Evolutionary conservation across 92 coral and sea anemone genomes (phyloP).

Genomic region (Porites cylindrica): DNA sequence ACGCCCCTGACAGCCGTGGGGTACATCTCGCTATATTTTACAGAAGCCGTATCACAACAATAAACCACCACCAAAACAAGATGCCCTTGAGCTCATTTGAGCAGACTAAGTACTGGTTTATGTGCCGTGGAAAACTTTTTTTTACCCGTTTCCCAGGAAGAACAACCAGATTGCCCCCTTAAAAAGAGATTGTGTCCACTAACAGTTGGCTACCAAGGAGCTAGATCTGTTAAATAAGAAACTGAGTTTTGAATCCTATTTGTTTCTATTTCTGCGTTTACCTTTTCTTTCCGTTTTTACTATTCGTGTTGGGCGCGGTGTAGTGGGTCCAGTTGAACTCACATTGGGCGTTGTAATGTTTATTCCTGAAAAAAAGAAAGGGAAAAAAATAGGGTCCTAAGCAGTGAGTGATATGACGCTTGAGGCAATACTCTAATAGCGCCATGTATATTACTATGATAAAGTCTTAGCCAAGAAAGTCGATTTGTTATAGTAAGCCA

Average conservation of each 20-base stretch:
- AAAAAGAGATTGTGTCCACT: too few relatives aligned
- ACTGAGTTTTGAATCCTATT: neutral
- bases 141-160: too few relatives aligned
- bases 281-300: constrained; percentile 63
- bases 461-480: neutral
- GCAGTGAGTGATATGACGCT: neutral
- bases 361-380: neutral
- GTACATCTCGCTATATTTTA: too few relatives aligned
- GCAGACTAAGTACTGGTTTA: too few relatives aligned
- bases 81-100: too few relatives aligned
- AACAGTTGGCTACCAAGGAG: too few relatives aligned
- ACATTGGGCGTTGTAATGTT: constrained; percentile 34
- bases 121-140: too few relatives aligned
- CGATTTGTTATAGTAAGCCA: neutral
- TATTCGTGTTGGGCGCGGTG: constrained; percentile 68
- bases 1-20: too few relatives aligned
- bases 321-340: constrained; percentile 39
- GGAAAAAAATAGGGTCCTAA: neutral
- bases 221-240: too few relatives aligned
- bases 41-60: too few relatives aligned
- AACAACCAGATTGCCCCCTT: too few relatives aligned
- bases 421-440: neutral
- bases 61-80: too few relatives aligned
- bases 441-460: neutral
- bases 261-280: neutral